Evolutionary conservation across 2,113 vertebrate species (phyloP).

Genomic region (Heliornis fulica): DNA sequence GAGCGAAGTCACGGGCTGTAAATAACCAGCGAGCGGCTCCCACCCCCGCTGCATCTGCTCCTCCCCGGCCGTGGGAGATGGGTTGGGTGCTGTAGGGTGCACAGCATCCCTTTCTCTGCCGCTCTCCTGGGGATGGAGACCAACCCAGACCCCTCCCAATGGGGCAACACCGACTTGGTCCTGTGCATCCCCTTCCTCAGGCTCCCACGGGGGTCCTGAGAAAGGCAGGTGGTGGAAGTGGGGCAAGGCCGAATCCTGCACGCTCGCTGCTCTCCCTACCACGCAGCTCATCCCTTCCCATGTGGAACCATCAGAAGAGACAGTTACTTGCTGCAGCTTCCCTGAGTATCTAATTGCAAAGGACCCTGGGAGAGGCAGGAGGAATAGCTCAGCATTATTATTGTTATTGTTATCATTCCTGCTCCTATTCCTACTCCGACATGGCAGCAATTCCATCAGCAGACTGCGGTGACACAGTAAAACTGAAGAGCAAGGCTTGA

Average conservation of each 20-base stretch:
- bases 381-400: neutral
- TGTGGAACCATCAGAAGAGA: neutral
- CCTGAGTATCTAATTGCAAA: neutral
- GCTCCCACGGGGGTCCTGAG: fast-evolving
- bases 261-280: fast-evolving
- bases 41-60: neutral
- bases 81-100: neutral
- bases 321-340: neutral
- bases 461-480: conserved; percentile 9
- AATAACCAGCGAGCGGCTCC: neutral
- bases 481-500: conserved; percentile 1
- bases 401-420: neutral
- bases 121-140: neutral
- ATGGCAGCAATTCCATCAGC: conserved; percentile 11
- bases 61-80: fast-evolving
- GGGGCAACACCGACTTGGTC: fast-evolving
- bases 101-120: neutral
- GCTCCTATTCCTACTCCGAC: neutral
- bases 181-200: fast-evolving
- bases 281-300: neutral
- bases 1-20: neutral
- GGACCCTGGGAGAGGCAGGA: neutral
- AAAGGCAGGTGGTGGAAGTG: neutral
- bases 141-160: fast-evolving
- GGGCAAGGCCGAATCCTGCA: neutral